phyloP scores from a whole-genome alignment of 2,797 vertebrate species.

The Brachyalestes nurse region DNA sequence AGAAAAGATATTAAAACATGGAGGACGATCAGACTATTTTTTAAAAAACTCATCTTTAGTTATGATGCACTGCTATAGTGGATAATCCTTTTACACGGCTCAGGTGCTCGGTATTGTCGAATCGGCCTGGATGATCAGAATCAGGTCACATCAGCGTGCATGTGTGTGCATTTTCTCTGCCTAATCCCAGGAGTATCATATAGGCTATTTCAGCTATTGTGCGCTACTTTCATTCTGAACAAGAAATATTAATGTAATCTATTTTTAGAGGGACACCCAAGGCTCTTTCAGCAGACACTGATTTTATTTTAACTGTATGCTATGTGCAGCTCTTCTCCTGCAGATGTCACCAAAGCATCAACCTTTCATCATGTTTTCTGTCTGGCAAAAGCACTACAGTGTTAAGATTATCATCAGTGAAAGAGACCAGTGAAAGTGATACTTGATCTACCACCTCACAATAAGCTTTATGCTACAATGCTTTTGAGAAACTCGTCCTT shows the following conservation, averaged over 20 bases:
- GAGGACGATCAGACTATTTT: background rate
- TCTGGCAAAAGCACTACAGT: background rate
- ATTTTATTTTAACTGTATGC: background rate
- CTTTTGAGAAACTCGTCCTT: background rate
- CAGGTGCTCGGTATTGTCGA: background rate
- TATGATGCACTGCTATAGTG: background rate
- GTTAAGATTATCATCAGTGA: background rate
- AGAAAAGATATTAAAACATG: background rate
- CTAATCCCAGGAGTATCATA: background rate
- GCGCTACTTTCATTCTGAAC: conserved; percentile 13
- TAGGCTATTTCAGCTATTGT: background rate
- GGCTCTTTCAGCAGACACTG: background rate
- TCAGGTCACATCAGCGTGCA: background rate
- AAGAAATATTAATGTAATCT: conserved; percentile 8
- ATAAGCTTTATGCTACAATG: background rate
- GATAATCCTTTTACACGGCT: no score
- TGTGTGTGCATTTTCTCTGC: background rate
- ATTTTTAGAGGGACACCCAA: background rate
- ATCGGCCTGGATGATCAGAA: background rate
- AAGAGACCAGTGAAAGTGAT: background rate
- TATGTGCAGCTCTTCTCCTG: conserved; percentile 29
- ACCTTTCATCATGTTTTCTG: background rate
- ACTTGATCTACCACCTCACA: conserved; percentile 5
- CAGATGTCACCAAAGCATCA: conserved; percentile 41
- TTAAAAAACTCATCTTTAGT: no score